phyloP scores from a whole-genome alignment of 2,113 vertebrate species.

The Corythornis madagascariensis region DNA sequence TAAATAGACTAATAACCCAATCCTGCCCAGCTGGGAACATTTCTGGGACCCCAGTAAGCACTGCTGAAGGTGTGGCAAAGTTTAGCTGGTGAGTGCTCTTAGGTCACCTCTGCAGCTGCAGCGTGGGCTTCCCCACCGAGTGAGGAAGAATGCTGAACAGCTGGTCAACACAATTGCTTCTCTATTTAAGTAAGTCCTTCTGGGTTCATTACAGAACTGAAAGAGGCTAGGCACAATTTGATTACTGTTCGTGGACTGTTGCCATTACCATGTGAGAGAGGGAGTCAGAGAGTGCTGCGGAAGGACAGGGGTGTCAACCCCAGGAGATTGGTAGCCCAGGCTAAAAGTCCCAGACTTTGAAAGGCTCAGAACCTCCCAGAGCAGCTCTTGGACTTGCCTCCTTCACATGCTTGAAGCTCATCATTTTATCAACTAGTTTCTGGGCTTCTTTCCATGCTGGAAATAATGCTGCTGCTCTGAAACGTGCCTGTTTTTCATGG shows the following conservation, averaged over 20 bases:
- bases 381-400: not conserved
- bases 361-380: not conserved
- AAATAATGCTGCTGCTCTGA: not conserved
- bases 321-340: not conserved
- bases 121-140: not conserved
- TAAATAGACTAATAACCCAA: not conserved
- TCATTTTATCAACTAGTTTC: not conserved
- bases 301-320: not conserved
- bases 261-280: not conserved
- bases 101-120: slow-evolving; percentile 50
- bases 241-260: not conserved
- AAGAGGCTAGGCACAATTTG: not conserved
- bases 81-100: not conserved
- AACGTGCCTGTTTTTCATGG: not conserved
- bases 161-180: not conserved
- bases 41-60: not conserved
- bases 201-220: slow-evolving; percentile 43
- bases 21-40: not conserved
- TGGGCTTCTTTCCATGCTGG: not conserved
- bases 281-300: not conserved
- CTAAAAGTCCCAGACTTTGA: not conserved
- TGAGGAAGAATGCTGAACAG: slow-evolving; percentile 14
- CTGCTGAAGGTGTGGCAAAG: not conserved
- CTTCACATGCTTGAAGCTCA: not conserved
- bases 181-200: slow-evolving; percentile 36